Conservation (phyloP, 2,888 invertebrate species). For the Muschampia plurimacula region DNA sequence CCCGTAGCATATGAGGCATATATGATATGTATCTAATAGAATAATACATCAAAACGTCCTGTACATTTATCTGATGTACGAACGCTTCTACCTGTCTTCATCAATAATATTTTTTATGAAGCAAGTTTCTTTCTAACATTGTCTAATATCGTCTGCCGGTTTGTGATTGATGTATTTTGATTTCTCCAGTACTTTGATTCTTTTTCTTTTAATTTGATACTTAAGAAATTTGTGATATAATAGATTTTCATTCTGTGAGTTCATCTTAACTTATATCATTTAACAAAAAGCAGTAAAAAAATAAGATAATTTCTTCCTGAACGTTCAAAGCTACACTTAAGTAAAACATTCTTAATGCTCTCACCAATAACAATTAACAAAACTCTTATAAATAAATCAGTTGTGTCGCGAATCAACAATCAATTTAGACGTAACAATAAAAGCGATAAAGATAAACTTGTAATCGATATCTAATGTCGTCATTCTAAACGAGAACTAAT, state of each 20-base stretch:
- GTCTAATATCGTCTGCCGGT: slow-evolving; percentile 64
- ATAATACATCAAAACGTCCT: slow-evolving; percentile 69
- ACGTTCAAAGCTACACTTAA: not conserved
- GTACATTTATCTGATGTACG: slow-evolving; percentile 56
- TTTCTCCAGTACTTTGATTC: slow-evolving; percentile 59
- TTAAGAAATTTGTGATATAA: slow-evolving; percentile 18
- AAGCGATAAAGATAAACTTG: slow-evolving; percentile 34
- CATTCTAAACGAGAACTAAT: slow-evolving; percentile 54
- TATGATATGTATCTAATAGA: slow-evolving; percentile 67
- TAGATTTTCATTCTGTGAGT: not conserved
- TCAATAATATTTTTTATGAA: slow-evolving; percentile 80
- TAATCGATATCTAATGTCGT: slow-evolving; percentile 46
- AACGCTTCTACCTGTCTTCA: slow-evolving; percentile 73
- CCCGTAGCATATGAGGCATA: slow-evolving; percentile 56
- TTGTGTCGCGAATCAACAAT: slow-evolving; percentile 21
- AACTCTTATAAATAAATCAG: slow-evolving; percentile 18
- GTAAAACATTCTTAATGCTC: not conserved
- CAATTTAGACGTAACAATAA: slow-evolving; percentile 25
- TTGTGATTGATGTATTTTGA: slow-evolving; percentile 78
- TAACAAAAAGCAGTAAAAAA: not conserved
- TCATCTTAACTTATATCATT: not conserved
- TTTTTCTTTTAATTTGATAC: slow-evolving; percentile 48
- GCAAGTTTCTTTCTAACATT: slow-evolving; percentile 64
- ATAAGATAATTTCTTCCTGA: not conserved
- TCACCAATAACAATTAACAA: slow-evolving; percentile 18